A percentile compares a stretch with the other conserved stretches of the same genome.
phyloP scores from a whole-genome alignment of 2,113 vertebrate species.

The Seriola rivoliana region DNA sequence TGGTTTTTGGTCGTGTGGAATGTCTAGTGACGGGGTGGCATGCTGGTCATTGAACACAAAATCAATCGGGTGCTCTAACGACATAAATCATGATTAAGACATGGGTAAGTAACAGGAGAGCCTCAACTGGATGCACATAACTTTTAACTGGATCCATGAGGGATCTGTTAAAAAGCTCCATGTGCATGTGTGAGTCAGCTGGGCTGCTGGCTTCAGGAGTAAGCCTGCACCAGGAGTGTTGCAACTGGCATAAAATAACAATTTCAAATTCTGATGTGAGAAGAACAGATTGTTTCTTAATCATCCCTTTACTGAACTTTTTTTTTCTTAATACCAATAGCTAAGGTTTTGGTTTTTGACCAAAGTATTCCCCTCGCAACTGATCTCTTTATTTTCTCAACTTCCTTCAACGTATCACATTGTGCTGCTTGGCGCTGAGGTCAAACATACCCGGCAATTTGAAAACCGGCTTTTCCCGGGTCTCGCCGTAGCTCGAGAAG shows the following conservation, averaged over 20 bases:
- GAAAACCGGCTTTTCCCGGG: slow-evolving; percentile 49
- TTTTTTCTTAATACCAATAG: slow-evolving; percentile 6
- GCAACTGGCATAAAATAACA: slow-evolving; percentile 36
- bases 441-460: slow-evolving; percentile 58
- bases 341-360: slow-evolving; percentile 51
- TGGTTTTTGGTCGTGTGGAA: slow-evolving; percentile 58
- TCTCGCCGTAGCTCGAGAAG: slow-evolving; percentile 18
- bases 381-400: slow-evolving; percentile 70
- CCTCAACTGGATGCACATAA: slow-evolving; percentile 10
- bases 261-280: slow-evolving; percentile 13
- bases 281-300: slow-evolving; percentile 47
- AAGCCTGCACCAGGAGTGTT: slow-evolving; percentile 34
- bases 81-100: slow-evolving; percentile 41
- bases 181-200: slow-evolving; percentile 27
- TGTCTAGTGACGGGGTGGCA: slow-evolving; percentile 51
- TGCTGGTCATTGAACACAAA: slow-evolving; percentile 48
- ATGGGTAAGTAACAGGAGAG: slow-evolving; percentile 48
- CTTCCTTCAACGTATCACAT: slow-evolving; percentile 53
- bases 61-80: not conserved
- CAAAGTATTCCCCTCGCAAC: slow-evolving; percentile 40
- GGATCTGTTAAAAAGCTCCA: slow-evolving; percentile 36
- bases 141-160: slow-evolving; percentile 26
- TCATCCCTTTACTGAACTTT: slow-evolving; percentile 26
- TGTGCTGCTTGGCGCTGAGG: slow-evolving; percentile 52
- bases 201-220: not conserved